Percentiles rank a stretch among this genome's conserved stretches.
These are phyloP conservation scores for Anguilla pacifica DNA, from an alignment of 2,797 vertebrate species.

Conservation along the genomic window DNA sequence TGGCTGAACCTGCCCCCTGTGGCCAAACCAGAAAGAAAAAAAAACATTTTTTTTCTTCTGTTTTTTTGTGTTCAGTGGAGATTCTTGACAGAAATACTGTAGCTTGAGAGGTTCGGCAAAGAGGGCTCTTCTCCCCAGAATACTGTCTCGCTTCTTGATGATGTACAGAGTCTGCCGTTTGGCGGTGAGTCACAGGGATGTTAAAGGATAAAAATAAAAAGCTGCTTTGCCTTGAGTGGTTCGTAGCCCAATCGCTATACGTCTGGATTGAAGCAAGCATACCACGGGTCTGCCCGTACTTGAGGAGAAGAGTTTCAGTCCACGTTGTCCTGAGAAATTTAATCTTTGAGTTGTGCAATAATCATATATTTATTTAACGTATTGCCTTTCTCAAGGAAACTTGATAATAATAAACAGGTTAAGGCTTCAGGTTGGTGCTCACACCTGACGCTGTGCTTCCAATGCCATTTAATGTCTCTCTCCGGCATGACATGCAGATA, in stretches of 20 bases:
- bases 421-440: background rate
- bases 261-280: background rate
- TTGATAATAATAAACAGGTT: background rate
- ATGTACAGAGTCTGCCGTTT: background rate
- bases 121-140: background rate
- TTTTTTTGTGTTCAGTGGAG: background rate
- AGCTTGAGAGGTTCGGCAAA: background rate
- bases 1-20: background rate
- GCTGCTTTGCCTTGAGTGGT: background rate
- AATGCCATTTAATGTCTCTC: background rate
- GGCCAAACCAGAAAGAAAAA: background rate
- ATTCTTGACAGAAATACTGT: conserved; percentile 1
- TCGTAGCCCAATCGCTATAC: background rate
- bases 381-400: too few relatives aligned
- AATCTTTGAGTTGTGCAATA: background rate
- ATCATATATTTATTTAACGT: background rate
- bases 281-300: background rate
- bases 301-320: background rate
- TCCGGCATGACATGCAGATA: background rate
- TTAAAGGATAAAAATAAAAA: background rate
- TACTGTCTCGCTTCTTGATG: background rate
- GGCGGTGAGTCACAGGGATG: background rate
- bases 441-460: background rate
- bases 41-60: background rate
- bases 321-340: background rate